Base-by-base conservation (phyloP, 2,888 invertebrate species). In the Bombylius major region DNA sequence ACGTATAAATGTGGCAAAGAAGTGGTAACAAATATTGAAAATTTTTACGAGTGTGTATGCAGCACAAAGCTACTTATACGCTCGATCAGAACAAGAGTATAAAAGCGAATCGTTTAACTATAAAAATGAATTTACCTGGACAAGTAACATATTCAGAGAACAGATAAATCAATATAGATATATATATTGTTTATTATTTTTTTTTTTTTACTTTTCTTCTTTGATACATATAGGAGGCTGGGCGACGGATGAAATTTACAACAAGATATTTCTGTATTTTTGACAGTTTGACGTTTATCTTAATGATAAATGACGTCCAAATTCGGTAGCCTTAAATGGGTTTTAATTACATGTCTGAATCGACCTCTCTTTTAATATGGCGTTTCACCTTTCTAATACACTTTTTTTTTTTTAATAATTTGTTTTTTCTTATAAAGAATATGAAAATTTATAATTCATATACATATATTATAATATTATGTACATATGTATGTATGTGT, bases 261-360 rank as follows among this genome's bases (percentile, higher is more conserved):
- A 61, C 57, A 59, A 59, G 60, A 62, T 58, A 62, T 62, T 61
- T 62, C 58, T 62, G 62, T 60, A 61, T 62, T 62, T 62, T 61
- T 62, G 60, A 62, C 62, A 62, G 61, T 47, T 59, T 61, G 62
- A 62, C 61, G 58, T 61, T 60, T 61, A 61, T 61, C 60, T 61
- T 62, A 62, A 61, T 62, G 61, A 62, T 61, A 62, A 62, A 62
- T 61, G 62, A 61, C 61, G 58, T 56, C 54, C 60, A 56, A 61
- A 62, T 60, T 62, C 62, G 58, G 61, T 60, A 62, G 62, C 61
- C 53, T 61, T 59, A 61, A 61, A 60, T 59, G 56, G 56, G 58
- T 59, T 60, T 62, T 62, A 62, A 62, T 62, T 61, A 59, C 58
- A 53, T 58, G 50, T 56, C 50, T 48, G 39, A 36, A 42, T 42